Evolutionary conservation across 2,797 vertebrate genomes (phyloP).

Genomic region (Falco concolor): DNA sequence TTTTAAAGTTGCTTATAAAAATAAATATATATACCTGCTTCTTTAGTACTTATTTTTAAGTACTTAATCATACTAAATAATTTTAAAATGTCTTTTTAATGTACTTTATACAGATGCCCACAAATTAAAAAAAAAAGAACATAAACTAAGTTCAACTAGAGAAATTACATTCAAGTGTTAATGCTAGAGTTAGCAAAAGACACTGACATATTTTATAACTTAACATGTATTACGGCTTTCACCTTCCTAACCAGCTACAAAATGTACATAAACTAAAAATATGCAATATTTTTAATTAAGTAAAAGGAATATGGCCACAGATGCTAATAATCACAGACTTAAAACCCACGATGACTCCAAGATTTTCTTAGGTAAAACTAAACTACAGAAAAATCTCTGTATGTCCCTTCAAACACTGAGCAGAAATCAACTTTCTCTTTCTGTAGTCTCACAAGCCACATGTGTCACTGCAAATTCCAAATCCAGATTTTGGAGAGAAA

Average conservation of each 20-base stretch:
- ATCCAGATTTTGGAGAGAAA: background rate
- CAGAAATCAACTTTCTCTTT: background rate
- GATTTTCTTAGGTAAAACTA: background rate
- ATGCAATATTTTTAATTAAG: background rate
- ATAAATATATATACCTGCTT: background rate
- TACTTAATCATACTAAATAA: background rate
- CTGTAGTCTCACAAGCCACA: background rate
- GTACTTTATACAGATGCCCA: background rate
- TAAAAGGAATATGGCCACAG: background rate
- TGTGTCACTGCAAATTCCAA: background rate
- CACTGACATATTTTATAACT: background rate
- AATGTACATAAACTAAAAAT: background rate
- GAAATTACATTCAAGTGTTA: constrained; percentile 25
- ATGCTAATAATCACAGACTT: background rate
- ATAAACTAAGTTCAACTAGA: background rate
- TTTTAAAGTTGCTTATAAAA: background rate
- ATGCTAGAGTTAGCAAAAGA: constrained; percentile 11
- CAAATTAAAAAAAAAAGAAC: background rate
- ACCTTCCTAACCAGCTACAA: constrained; percentile 1
- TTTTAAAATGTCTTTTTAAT: background rate
- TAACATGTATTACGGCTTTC: background rate
- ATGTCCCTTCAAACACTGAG: background rate
- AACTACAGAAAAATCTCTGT: background rate
- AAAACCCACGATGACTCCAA: background rate
- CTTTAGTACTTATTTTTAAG: background rate